Base-by-base conservation (phyloP, 1,140 invertebrate genomes). In the Vanessa atalanta region DNA sequence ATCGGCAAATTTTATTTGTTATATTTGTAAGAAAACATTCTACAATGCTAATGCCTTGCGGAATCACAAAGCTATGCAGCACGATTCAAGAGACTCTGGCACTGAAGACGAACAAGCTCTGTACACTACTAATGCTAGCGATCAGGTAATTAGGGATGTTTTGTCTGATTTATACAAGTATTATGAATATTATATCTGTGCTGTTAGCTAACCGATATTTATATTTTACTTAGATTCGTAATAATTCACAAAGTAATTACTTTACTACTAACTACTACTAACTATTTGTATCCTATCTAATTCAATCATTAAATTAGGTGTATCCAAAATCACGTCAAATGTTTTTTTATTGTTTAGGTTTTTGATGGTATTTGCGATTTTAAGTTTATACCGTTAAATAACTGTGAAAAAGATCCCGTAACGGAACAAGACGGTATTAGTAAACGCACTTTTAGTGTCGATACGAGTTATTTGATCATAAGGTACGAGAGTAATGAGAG, bases 21-120 rank as follows among this genome's bases (percentile, higher is more conserved):
- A 74, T n/a, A 55, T 85, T 8, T 91, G 88, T 26, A 88, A 85
- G 72, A 92, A 92, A 73, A 82, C 84, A 1, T 92, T 92, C 78
- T 88, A 89, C 48, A 92, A 89, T 65, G 78, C 75, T 16, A 82
- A 63, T 0, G 90, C 90, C 9, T 71, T 92, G 43, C 82, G 83
- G 57, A 92, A 92, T 72, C 90, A 92, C 76, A 84, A 80, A 65
- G 88, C 87, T 50, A 78, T 82, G 48, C 82, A 90, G 47, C 88
- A 90, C 47, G 84, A 87, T 37, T 75, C 70, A 1, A 76, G 84
- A 14, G 69, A 31, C 12, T 82, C 80, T 0, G 61, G 67, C 13
- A 81, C 79, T 65, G 86, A 87, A 9, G 68, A 65, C 14, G 86
- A 86, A 14, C 74, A 71, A 3, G 72, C 74, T 13, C 60, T 47